These are phyloP conservation scores for Phoeniculus purpureus DNA, from an alignment of 2,797 vertebrate species.

Conservation along the genomic window DNA sequence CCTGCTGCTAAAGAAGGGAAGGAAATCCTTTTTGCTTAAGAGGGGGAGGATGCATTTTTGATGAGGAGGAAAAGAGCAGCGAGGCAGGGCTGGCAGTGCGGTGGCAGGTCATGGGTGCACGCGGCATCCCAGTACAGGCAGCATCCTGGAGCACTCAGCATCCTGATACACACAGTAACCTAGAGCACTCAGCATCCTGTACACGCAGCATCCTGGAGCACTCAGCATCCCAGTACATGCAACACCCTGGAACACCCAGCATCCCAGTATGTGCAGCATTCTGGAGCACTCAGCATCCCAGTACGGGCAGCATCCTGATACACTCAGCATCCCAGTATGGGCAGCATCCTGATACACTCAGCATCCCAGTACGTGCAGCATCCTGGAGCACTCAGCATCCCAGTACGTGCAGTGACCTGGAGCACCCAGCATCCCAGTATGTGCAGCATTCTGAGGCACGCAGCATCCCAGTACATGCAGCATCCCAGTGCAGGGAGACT, in stretches of 20 bases:
- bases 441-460: background rate
- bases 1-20: slow-evolving; percentile 4
- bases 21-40: slow-evolving; percentile 61
- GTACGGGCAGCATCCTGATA: background rate
- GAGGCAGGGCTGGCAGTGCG: background rate
- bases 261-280: background rate
- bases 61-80: slow-evolving; percentile 19
- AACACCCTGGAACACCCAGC: background rate
- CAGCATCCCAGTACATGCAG: background rate
- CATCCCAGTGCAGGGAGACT: background rate
- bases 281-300: background rate
- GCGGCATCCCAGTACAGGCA: background rate
- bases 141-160: background rate
- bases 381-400: background rate
- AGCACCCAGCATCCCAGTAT: background rate
- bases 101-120: background rate
- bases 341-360: background rate
- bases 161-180: background rate
- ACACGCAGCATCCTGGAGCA: background rate
- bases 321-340: background rate
- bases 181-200: background rate
- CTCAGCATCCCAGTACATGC: background rate
- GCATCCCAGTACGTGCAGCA: background rate
- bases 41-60: slow-evolving; percentile 53
- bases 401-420: background rate